Evolutionary conservation across 2,888 invertebrate genomes (phyloP).

Genomic region (Parnassius orleans): DNA sequence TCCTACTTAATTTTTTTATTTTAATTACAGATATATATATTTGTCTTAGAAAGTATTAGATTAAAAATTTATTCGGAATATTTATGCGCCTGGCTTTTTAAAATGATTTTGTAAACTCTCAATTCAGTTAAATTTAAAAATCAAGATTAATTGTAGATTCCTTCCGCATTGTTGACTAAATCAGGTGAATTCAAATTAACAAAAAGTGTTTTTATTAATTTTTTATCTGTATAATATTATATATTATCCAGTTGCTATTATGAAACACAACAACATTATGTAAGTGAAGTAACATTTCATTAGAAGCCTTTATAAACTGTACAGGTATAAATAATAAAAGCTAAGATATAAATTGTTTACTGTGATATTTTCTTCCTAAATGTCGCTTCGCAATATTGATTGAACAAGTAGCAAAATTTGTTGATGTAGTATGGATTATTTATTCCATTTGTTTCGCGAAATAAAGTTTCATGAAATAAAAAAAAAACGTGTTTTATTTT

Average conservation of each 20-base stretch:
- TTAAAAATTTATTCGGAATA: no score
- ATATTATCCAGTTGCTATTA: background rate
- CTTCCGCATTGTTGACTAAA: no score
- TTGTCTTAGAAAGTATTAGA: no score
- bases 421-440: slow-evolving; percentile 50
- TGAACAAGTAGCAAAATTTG: slow-evolving; percentile 52
- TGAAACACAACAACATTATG: background rate
- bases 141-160: no score
- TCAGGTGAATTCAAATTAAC: no score
- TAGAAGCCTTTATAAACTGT: slow-evolving; percentile 10
- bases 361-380: slow-evolving; percentile 71
- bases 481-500: background rate
- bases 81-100: no score
- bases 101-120: no score
- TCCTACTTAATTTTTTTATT: no score
- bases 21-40: no score
- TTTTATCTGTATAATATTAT: background rate
- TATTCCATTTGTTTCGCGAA: slow-evolving; percentile 39
- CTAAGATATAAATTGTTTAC: slow-evolving; percentile 39
- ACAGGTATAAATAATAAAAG: slow-evolving; percentile 4
- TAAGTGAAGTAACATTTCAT: slow-evolving; percentile 17
- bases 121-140: no score
- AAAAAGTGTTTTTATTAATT: no score
- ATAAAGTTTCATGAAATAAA: slow-evolving; percentile 36
- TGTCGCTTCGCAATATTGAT: slow-evolving; percentile 49